phyloP scores from a whole-genome alignment of 2,888 invertebrate genomes.

The Endotricha flammealis region DNA sequence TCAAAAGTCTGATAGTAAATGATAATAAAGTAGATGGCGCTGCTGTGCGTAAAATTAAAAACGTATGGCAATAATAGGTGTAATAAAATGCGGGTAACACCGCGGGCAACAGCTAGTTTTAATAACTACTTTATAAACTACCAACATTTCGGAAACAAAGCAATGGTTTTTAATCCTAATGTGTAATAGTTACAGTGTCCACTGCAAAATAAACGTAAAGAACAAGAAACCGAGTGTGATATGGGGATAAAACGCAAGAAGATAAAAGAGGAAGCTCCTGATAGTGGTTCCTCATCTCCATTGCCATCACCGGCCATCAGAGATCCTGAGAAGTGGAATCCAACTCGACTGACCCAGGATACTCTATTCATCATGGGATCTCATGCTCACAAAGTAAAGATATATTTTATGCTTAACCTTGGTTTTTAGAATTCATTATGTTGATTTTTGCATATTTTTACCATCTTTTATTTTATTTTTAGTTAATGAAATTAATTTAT shows the following conservation, averaged over 20 bases:
- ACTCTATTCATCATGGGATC: slow-evolving; percentile 90
- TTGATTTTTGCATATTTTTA: no score
- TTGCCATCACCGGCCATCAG: slow-evolving; percentile 69
- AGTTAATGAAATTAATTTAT: neutral
- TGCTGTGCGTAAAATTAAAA: no score
- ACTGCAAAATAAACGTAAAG: slow-evolving; percentile 79
- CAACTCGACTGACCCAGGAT: slow-evolving; percentile 82
- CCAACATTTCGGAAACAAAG: no score
- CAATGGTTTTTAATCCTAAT: slow-evolving; percentile 13
- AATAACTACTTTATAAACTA: no score
- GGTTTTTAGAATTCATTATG: no score
- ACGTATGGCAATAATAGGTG: no score
- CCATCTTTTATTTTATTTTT: no score
- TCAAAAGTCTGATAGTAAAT: no score
- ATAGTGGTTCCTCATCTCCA: slow-evolving; percentile 55
- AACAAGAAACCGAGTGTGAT: slow-evolving; percentile 82
- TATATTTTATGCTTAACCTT: no score
- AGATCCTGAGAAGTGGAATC: slow-evolving; percentile 85
- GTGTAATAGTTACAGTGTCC: slow-evolving; percentile 76
- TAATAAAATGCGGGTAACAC: no score
- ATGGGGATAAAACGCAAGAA: slow-evolving; percentile 63
- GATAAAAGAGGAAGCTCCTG: slow-evolving; percentile 55
- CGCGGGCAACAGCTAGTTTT: no score
- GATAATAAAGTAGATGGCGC: no score
- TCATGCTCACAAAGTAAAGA: slow-evolving; percentile 80